Percentiles rank a stretch among this genome's conserved stretches.
phyloP scores from a whole-genome alignment of 64 coral and sea anemone species.

The Montipora efflorescens region DNA sequence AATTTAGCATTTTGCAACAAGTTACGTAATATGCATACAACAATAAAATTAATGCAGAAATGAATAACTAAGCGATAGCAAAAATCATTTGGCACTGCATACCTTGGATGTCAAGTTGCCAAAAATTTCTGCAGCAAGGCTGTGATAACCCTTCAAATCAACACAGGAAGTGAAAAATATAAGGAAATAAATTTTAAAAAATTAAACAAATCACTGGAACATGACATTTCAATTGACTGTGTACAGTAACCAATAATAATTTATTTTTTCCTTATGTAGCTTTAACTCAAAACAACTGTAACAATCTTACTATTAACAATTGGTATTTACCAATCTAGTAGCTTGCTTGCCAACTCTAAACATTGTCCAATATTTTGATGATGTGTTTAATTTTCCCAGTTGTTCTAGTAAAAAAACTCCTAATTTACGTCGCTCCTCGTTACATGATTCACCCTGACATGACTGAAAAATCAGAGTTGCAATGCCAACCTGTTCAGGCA shows the following conservation, averaged over 20 bases:
- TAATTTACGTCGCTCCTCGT: slow-evolving; percentile 47
- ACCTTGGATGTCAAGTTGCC: slow-evolving; percentile 59
- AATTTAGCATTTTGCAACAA: no score
- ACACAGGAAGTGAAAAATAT: not conserved
- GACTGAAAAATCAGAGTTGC: slow-evolving; percentile 95
- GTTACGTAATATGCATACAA: no score
- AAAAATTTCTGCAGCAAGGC: slow-evolving; percentile 62
- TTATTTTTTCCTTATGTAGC: not conserved
- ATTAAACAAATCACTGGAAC: no score
- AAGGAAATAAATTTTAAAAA: no score
- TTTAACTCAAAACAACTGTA: not conserved
- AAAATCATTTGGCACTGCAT: not conserved
- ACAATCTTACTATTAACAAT: no score
- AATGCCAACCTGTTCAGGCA: slow-evolving; percentile 71
- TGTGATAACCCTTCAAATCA: slow-evolving; percentile 45
- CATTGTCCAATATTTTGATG: slow-evolving; percentile 87
- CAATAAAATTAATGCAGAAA: no score
- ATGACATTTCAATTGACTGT: no score
- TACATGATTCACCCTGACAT: slow-evolving; percentile 20
- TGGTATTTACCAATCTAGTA: slow-evolving; percentile 81
- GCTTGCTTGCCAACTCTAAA: slow-evolving; percentile 93
- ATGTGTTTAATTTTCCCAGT: slow-evolving; percentile 46
- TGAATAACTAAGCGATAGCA: no score
- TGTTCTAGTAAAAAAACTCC: slow-evolving; percentile 71
- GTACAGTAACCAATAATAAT: no score